phyloP scores from a whole-genome alignment of 2,113 vertebrate species.

The Narcine bancroftii region DNA sequence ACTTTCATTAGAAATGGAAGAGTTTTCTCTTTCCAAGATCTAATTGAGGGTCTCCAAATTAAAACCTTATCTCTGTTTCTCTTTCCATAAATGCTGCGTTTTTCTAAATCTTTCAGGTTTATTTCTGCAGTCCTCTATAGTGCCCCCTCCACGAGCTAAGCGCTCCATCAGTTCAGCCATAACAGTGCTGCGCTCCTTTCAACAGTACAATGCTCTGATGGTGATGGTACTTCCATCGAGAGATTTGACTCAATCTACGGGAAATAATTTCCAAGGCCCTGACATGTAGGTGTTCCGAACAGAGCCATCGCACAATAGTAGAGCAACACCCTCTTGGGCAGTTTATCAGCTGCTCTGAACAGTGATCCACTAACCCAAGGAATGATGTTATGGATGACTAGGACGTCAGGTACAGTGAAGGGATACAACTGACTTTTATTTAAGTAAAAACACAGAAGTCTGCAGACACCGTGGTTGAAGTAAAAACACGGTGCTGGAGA shows the following conservation, averaged over 20 bases:
- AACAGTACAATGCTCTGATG: background rate
- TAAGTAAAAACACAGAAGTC: too few relatives aligned
- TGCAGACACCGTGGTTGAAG: too few relatives aligned
- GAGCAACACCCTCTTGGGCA: background rate
- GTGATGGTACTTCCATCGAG: background rate
- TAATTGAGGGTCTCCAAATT: too few relatives aligned
- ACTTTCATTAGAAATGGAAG: too few relatives aligned
- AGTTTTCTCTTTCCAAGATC: too few relatives aligned
- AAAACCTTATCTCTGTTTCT: too few relatives aligned
- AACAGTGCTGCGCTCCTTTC: background rate
- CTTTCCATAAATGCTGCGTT: too few relatives aligned
- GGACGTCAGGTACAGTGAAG: background rate
- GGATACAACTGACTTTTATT: too few relatives aligned
- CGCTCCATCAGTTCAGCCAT: background rate
- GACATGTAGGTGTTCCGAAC: background rate
- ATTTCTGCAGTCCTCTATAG: background rate
- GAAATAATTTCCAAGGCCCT: background rate
- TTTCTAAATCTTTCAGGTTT: too few relatives aligned
- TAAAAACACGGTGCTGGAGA: too few relatives aligned
- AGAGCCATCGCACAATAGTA: background rate
- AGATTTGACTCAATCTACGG: too few relatives aligned
- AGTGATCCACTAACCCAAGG: background rate
- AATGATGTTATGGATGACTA: background rate
- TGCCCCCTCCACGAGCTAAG: background rate
- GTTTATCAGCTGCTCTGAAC: background rate